Conservation (phyloP, 2,888 invertebrate species). For the Noctua janthina region DNA sequence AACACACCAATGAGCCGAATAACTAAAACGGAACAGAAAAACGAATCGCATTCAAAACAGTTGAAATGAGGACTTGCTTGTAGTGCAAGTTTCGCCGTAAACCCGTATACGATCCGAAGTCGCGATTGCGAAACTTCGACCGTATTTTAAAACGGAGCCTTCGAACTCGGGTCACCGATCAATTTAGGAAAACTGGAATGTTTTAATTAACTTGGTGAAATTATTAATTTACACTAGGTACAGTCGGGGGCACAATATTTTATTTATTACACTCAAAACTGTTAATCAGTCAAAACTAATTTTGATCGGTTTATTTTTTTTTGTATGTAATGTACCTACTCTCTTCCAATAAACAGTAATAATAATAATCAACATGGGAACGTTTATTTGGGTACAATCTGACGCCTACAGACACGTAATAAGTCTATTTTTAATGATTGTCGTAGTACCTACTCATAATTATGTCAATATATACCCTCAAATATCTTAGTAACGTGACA, state of each 20-base stretch:
- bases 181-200: constrained; percentile 55
- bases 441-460: no score
- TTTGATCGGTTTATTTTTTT: neutral
- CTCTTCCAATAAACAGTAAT: no score
- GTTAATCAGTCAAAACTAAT: neutral
- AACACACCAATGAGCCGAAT: constrained; percentile 5
- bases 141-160: constrained; percentile 63
- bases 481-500: no score
- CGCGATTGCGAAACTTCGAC: constrained; percentile 70
- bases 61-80: constrained; percentile 66
- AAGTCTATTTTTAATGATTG: no score
- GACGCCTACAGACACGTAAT: no score
- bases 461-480: no score
- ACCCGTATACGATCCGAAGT: constrained; percentile 67
- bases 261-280: neutral
- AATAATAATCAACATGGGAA: no score
- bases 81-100: constrained; percentile 72
- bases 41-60: constrained; percentile 62
- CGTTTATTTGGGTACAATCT: no score
- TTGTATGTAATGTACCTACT: no score
- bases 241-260: neutral
- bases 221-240: constrained; percentile 78
- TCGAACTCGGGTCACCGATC: constrained; percentile 60
- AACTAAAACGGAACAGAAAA: constrained; percentile 66
- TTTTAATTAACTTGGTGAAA: constrained; percentile 84